phyloP scores from a whole-genome alignment of 2,797 vertebrate genomes.

The Petrocephalus schoutedeni region DNA sequence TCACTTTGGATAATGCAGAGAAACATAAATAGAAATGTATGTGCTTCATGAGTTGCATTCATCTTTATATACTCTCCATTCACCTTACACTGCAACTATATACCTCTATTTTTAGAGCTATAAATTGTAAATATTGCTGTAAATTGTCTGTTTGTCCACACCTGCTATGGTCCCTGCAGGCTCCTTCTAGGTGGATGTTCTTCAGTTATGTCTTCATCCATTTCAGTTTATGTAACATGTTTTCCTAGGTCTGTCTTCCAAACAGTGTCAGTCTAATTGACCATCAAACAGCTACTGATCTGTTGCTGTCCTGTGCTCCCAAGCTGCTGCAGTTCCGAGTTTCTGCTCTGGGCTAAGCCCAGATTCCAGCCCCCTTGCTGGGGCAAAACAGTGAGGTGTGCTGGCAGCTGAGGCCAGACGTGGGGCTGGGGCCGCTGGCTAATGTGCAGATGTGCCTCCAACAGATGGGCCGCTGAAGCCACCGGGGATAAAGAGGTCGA shows the following conservation, averaged over 20 bases:
- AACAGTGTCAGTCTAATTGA: slow-evolving; percentile 59
- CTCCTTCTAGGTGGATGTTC: not conserved
- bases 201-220: not conserved
- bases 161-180: slow-evolving; percentile 1
- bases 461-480: slow-evolving; percentile 78
- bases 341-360: slow-evolving; percentile 55
- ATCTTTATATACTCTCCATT: not conserved
- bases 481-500: slow-evolving; percentile 61
- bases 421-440: slow-evolving; percentile 56
- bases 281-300: slow-evolving; percentile 79
- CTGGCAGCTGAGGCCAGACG: slow-evolving; percentile 43
- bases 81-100: not conserved
- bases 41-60: not conserved
- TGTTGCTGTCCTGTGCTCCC: slow-evolving; percentile 48
- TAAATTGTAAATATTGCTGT: not conserved
- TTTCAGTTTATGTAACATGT: not conserved
- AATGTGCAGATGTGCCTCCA: slow-evolving; percentile 81
- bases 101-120: not conserved
- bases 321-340: slow-evolving; percentile 55
- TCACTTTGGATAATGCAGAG: not conserved
- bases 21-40: not conserved
- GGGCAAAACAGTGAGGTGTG: slow-evolving; percentile 48
- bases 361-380: slow-evolving; percentile 66
- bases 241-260: not conserved
- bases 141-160: not conserved